Evolutionary conservation across 2,113 vertebrate genomes (phyloP), one percentile per base, ranked within the genome.

Genomic region (Ptychochromis oligacanthus): DNA sequence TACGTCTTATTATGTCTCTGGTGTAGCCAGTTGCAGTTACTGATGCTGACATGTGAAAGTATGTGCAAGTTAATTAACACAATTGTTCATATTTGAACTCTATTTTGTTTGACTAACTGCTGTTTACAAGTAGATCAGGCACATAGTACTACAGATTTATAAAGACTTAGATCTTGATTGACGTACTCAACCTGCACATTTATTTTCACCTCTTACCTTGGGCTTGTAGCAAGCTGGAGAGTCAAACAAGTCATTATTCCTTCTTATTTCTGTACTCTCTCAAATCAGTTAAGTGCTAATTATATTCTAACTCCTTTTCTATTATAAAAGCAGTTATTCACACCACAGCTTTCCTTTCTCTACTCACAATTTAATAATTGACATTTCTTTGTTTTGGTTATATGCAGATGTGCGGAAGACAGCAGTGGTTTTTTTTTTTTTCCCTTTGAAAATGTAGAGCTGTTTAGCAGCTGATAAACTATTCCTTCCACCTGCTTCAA

Each of bases 401-500:
- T 52, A 79, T 77, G 78, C 36, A 88, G 79, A 89, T 86, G 77
- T 75, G 61, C 83, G 72, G 79, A 84, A 86, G 76, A 77, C 62
- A 61, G 64, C 43, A 20, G 10, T 62, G 67, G 84, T 58, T 90
- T 65, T 67, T 57, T 36, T 65, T 13, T 43, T 43, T 43, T 43
- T 43, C 1, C 4, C 12, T 40, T 40, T 26, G 38, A 40, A 88
- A 77, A 80, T 52, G 61, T 74, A 0, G 40, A 67, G 40, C 77
- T 85, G 65, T 61, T 74, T 38, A 81, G 76, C 60, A 81, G 65
- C 76, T 89, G 79, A 89, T 90, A 86, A 89, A 86, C 74, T 67
- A 84, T 90, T 92, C 87, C 74, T 62, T 88, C 75, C 88, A 90
- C 75, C 89, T 88, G 87, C 61, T 86, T 80, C 82, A 80, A 82